Percentiles rank a stretch among this genome's conserved stretches.
These are phyloP conservation scores for Agrotis segetum DNA, from an alignment of 2,888 invertebrate species.

Conservation along the genomic window DNA sequence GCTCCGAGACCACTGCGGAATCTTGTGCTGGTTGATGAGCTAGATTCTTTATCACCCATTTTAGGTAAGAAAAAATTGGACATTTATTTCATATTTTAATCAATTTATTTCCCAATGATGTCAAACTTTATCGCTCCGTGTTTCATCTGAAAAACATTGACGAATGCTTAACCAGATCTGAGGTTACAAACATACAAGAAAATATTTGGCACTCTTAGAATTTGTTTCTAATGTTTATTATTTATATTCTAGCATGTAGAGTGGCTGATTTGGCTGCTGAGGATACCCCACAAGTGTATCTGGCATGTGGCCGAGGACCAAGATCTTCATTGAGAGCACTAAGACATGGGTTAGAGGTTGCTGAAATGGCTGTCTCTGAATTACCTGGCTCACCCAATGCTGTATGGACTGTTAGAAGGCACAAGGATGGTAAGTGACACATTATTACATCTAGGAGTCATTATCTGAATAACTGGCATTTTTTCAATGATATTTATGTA, in stretches of 20 bases:
- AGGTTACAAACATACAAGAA: constrained; percentile 7
- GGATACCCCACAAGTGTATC: constrained; percentile 99
- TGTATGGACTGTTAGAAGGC: constrained; percentile 99
- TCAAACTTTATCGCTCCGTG: constrained; percentile 73
- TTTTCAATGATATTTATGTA: not conserved
- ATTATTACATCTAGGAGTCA: constrained; percentile 14
- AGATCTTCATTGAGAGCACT: constrained; percentile 98
- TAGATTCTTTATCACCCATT: constrained; percentile 98
- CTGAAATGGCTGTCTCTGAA: constrained; percentile 99
- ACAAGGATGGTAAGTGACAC: constrained; percentile 96
- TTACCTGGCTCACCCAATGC: constrained; percentile 99
- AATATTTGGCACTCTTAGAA: not conserved
- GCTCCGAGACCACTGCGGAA: constrained; percentile 98
- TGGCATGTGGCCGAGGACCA: constrained; percentile 98
- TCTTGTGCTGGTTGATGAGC: constrained; percentile 98
- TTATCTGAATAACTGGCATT: constrained; percentile 8
- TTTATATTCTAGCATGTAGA: constrained; percentile 92
- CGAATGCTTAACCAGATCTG: constrained; percentile 72
- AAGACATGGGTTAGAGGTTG: constrained; percentile 99
- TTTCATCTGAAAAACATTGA: constrained; percentile 87
- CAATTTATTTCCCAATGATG: constrained; percentile 42
- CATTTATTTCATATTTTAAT: not conserved
- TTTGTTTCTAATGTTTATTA: not conserved
- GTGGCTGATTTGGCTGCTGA: constrained; percentile 99
- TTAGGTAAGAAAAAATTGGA: constrained; percentile 89